Evolutionary conservation across 2,797 vertebrate species (phyloP), one percentile per base, ranked within the genome.

Genomic region (Dipus sagitta): DNA sequence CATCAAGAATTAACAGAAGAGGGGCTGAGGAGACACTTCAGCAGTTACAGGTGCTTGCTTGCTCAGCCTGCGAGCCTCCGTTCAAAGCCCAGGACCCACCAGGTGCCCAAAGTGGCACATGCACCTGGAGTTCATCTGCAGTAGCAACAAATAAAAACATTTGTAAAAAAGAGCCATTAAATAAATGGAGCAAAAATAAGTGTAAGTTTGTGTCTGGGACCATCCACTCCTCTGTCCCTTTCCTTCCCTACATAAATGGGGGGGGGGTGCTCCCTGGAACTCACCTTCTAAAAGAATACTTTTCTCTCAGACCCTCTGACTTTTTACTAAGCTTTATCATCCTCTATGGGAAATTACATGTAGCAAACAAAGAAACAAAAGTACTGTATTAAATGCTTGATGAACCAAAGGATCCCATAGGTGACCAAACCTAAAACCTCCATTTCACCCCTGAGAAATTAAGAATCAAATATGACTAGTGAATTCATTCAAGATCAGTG

Each of bases 281-380:
- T 79, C 14, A 86, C 6, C 38, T 77, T 83, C 65, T 75, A 28
- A 80, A 95, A 82, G 64, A 24, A 82, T 68, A 32, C 10, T 77
- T 4, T 0, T 60, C 60, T 82, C 88, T 12, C 26, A 86, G 17
- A 17, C 13, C 42, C 30, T 52, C 81, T n/a, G 74, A 3, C 47
- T 54, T 65, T 47, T 4, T 28, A 7, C 23, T 60, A 85, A 32
- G 75, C 21, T 26, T 60, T 68, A 74, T 71, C 58, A 82, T 85
- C 54, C 62, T 92, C 54, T 58, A 58, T 58, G 17, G 17, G 13
- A 93, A 94, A 70, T 32, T 86, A 83, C 23, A 84, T 58, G 13
- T 84, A 54, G 54, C 34, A 64, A 94, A 85, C 67, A 93, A 87
- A 80, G n/a, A 60, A 38, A 85, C 77, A 85, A 93, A 96, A 78